These are phyloP conservation scores for Cassiopea xamachana DNA, from an alignment of 30 jellyfish, hydroid and myxozoan species.

Conservation along the genomic window DNA sequence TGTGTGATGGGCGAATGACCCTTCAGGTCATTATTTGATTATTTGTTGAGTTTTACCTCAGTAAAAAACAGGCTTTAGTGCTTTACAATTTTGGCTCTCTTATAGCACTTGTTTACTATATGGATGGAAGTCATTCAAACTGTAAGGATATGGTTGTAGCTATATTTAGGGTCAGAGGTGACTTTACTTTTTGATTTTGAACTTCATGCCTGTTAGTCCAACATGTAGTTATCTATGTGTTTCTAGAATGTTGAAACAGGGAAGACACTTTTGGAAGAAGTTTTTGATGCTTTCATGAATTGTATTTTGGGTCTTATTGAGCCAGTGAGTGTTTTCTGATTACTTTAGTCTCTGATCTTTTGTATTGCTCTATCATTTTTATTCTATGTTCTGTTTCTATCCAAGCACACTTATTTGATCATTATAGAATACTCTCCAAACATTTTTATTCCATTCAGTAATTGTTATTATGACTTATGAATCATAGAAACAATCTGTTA, in stretches of 20 bases:
- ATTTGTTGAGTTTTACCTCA: no score
- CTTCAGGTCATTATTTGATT: no score
- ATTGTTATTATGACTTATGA: no score
- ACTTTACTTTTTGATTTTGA: neutral
- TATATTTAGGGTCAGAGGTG: neutral
- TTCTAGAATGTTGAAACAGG: slow-evolving; percentile 96
- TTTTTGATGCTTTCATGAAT: slow-evolving; percentile 83
- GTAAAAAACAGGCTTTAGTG: no score
- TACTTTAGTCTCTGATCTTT: neutral
- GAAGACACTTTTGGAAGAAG: slow-evolving; percentile 85
- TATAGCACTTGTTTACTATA: no score
- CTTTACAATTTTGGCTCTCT: no score
- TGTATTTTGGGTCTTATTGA: slow-evolving; percentile 92
- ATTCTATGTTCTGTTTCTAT: neutral
- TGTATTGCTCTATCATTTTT: neutral
- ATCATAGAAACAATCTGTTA: no score
- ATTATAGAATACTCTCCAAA: neutral
- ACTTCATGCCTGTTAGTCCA: neutral
- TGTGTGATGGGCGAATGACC: no score
- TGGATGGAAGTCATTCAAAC: no score
- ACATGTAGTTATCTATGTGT: neutral
- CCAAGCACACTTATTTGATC: no score
- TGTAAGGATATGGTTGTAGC: no score
- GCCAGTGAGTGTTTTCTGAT: slow-evolving; percentile 74
- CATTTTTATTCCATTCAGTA: neutral